phyloP scores from a whole-genome alignment of 2,888 invertebrate genomes.

The Caenorhabditis sp. region DNA sequence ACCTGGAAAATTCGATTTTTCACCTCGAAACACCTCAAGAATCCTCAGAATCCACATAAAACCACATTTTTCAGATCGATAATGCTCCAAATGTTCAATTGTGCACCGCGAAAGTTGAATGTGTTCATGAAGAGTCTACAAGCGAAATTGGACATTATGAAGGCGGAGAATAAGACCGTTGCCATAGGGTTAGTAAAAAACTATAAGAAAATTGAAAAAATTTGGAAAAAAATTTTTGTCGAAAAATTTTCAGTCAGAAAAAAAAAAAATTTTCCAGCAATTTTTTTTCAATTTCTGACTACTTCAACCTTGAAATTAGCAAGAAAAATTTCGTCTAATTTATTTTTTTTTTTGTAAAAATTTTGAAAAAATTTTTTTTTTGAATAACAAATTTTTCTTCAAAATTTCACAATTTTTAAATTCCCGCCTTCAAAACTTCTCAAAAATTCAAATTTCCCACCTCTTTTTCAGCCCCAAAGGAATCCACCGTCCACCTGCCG shows the following conservation, averaged over 20 bases:
- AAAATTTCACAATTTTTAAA: not conserved
- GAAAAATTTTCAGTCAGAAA: no score
- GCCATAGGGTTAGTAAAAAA: conserved; percentile 11
- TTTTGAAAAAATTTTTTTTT: not conserved
- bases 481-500: conserved; percentile 64
- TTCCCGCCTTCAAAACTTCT: not conserved
- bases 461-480: conserved; percentile 45
- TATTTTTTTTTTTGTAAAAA: not conserved
- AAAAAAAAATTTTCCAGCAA: no score
- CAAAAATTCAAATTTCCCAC: not conserved
- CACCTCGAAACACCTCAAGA: not conserved
- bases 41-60: not conserved
- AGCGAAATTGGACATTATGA: conserved; percentile 76
- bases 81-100: conserved; percentile 73
- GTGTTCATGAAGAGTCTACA: conserved; percentile 77
- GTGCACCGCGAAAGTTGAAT: conserved; percentile 74
- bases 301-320: no score
- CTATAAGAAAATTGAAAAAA: no score
- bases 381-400: not conserved
- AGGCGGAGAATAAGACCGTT: conserved; percentile 55
- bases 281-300: no score
- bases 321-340: no score
- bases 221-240: not conserved
- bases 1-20: not conserved
- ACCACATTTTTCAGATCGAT: conserved; percentile 57